These are phyloP conservation scores for Cyanoramphus novaezelandiae DNA, from an alignment of 2,113 vertebrate genomes.

Conservation along the genomic window DNA sequence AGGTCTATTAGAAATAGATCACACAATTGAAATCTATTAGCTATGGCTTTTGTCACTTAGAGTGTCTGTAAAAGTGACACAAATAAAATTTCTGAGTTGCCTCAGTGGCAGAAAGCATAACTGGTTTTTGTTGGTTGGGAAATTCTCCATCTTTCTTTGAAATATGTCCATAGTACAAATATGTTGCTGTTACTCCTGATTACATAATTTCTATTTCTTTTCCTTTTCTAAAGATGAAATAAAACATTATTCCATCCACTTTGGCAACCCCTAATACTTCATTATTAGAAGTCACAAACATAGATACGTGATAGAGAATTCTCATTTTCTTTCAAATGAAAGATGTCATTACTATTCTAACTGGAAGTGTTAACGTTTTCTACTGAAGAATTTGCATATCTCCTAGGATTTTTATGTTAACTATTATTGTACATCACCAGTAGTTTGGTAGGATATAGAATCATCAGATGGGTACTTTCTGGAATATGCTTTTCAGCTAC, in stretches of 20 bases:
- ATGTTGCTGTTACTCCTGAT: neutral
- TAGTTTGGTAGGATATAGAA: neutral
- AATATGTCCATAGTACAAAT: neutral
- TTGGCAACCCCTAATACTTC: neutral
- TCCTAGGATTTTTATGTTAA: neutral
- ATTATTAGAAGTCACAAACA: neutral
- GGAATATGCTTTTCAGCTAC: neutral
- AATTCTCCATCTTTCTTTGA: neutral
- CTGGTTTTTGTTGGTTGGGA: neutral
- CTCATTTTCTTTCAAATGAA: neutral
- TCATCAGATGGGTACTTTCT: neutral
- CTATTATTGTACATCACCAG: neutral
- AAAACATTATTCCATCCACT: neutral
- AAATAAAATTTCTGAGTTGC: neutral
- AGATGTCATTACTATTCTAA: neutral
- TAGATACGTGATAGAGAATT: neutral
- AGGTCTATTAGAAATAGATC: neutral
- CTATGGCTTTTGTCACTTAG: neutral
- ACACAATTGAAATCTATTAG: neutral
- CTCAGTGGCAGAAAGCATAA: neutral
- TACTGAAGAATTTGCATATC: neutral
- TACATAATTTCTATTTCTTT: neutral
- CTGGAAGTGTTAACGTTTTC: neutral
- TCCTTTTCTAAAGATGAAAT: neutral
- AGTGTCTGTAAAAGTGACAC: neutral